These are phyloP conservation scores for Chionoecetes opilio DNA, from an alignment of 1,140 invertebrate species.

Conservation along the genomic window DNA sequence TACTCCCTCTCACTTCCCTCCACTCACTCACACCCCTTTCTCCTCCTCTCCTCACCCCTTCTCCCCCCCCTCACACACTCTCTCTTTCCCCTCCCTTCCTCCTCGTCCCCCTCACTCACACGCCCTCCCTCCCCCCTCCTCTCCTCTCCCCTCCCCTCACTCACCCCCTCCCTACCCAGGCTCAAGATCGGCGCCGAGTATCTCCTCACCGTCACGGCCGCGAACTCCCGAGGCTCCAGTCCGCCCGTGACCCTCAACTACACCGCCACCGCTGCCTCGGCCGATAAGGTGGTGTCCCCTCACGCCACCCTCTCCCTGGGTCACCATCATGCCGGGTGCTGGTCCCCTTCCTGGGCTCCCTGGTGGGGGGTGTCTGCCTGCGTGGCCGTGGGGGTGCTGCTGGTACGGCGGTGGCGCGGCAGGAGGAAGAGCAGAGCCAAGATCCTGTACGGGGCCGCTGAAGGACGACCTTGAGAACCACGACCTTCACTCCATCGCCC, in stretches of 20 bases:
- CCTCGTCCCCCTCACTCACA: not conserved
- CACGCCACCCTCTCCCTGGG: slow-evolving; percentile 59
- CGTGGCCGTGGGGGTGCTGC: slow-evolving; percentile 62
- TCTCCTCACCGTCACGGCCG: slow-evolving; percentile 76
- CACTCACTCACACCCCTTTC: not conserved
- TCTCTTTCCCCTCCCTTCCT: not conserved
- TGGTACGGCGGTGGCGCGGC: not conserved
- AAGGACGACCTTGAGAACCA: slow-evolving; percentile 53
- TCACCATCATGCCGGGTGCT: slow-evolving; percentile 72
- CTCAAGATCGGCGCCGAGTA: slow-evolving; percentile 79
- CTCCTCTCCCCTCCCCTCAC: not conserved
- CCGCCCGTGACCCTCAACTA: slow-evolving; percentile 77
- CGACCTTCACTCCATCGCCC: slow-evolving; percentile 66
- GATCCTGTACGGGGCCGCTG: slow-evolving; percentile 68
- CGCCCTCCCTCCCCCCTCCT: too few species aligned
- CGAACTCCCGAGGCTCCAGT: slow-evolving; percentile 76
- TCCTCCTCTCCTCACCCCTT: not conserved
- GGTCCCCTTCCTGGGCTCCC: slow-evolving; percentile 62
- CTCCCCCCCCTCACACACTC: not conserved
- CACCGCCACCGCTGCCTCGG: slow-evolving; percentile 60
- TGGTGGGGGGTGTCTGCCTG: slow-evolving; percentile 63
- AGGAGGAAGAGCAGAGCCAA: slow-evolving; percentile 63
- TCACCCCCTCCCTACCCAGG: slow-evolving; percentile 52
- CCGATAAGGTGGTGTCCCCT: slow-evolving; percentile 63
- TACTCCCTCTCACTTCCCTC: not conserved